Evolutionary conservation across 2,113 vertebrate species (phyloP).

Genomic region (Xenus cinereus): DNA sequence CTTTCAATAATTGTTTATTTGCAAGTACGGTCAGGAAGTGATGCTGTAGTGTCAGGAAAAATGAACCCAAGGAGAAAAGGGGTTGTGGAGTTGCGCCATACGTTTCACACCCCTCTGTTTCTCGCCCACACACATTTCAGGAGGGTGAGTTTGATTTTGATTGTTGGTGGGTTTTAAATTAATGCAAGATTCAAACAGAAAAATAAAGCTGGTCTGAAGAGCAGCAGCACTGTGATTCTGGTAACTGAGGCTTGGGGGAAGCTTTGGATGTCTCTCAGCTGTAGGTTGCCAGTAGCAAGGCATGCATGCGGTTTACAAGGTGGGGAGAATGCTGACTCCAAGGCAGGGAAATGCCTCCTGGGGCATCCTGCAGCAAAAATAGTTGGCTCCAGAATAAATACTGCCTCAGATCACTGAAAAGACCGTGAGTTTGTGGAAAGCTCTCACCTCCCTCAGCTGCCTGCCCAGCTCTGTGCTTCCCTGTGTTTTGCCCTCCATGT

Average conservation of each 20-base stretch:
- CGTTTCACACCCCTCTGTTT: background rate
- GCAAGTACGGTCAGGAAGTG: background rate
- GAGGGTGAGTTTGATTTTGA: background rate
- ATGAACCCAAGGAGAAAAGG: background rate
- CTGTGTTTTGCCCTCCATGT: background rate
- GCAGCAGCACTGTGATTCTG: background rate
- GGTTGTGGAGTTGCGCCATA: background rate
- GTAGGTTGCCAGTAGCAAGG: background rate
- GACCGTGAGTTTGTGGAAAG: background rate
- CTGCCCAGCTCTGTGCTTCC: background rate
- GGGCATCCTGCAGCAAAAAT: background rate
- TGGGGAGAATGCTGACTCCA: background rate
- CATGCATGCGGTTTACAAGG: background rate
- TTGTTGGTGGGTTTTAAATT: background rate
- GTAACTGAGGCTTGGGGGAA: background rate
- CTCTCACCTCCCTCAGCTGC: background rate
- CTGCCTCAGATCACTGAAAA: background rate
- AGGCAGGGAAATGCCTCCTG: background rate
- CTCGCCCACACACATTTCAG: background rate
- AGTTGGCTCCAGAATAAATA: background rate
- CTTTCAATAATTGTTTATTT: conserved; percentile 30
- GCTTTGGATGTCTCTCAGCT: background rate
- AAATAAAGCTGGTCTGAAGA: background rate
- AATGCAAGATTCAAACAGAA: background rate
- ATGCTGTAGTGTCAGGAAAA: background rate